Evolutionary conservation across 2,113 vertebrate genomes (phyloP), one percentile per base, ranked within the genome.

Genomic region (Aythya baeri): DNA sequence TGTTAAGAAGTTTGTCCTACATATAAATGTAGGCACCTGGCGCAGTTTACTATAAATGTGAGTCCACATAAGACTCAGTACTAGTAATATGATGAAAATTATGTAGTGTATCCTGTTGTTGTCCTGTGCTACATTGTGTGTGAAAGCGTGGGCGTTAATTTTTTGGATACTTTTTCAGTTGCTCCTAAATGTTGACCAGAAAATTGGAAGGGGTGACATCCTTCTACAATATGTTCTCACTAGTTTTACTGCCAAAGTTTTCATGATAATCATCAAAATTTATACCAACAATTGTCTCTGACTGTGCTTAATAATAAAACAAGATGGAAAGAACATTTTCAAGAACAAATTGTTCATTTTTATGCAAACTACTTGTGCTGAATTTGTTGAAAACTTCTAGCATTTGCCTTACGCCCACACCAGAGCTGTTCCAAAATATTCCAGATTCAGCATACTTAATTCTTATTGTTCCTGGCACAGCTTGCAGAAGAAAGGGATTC

Each of bases 341-440:
- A 52, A 75, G 89, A 95, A 91, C 91, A 94, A 87, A 81, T 57
- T 96, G 83, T 94, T 95, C 88, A 86, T 94, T 92, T 81, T 34
- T 65, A 88, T 94, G 83, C 68, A 91, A 94, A 84, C 68, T 88
- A 54, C 72, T 93, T 88, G 61, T 75, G 32, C 65, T 72, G 38
- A 95, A 81, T 84, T 86, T 90, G 52, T 93, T 66, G 55, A 90
- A 94, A 96, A 75, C 6, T 17, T 91, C 46, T 80, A 74, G 68
- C 14, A 81, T 91, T 92, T 78, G 79, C 75, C 23, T 86, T 78
- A 86, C 73, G 0, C 86, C 88, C 83, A 90, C 90, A n/a, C 25
- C 49, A 78, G 11, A 23, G 12, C 31, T 67, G 65, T 86, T 92
- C 72, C 92, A 90, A 93, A 83, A 80, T 88, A 88, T 83, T 80